These are phyloP conservation scores for Chloebia gouldiae DNA, from an alignment of 2,113 vertebrate genomes.

Conservation along the genomic window DNA sequence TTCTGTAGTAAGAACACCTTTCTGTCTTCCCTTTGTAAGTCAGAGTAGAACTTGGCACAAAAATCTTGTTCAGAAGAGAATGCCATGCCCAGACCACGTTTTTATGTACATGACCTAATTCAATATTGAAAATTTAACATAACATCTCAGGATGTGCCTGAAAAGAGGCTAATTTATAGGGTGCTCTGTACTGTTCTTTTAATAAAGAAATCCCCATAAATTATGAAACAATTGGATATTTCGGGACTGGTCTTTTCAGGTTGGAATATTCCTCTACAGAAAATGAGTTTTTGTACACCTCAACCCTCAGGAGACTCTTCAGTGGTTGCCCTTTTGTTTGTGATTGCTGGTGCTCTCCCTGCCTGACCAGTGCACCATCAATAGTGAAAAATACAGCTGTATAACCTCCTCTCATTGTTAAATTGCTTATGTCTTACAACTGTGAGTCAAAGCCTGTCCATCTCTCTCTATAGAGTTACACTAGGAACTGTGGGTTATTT, in stretches of 20 bases:
- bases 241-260: not conserved
- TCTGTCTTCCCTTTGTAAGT: not conserved
- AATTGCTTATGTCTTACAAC: not conserved
- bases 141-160: not conserved
- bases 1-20: not conserved
- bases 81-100: not conserved
- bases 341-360: not conserved
- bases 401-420: not conserved
- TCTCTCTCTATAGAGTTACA: not conserved
- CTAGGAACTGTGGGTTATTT: not conserved
- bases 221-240: rapidly evolving
- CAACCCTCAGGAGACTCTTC: not conserved
- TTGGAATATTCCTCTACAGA: not conserved
- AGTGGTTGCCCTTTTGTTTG: not conserved
- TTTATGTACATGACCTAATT: not conserved
- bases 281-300: not conserved
- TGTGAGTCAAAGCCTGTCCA: not conserved
- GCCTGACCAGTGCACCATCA: no score
- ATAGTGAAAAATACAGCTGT: not conserved
- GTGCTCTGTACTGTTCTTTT: not conserved
- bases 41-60: not conserved
- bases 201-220: not conserved
- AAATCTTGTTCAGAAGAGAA: not conserved
- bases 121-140: not conserved
- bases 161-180: not conserved